Percentiles rank a stretch among this genome's conserved stretches.
phyloP scores from a whole-genome alignment of 2,797 vertebrate genomes.

The Furcifer pardalis region DNA sequence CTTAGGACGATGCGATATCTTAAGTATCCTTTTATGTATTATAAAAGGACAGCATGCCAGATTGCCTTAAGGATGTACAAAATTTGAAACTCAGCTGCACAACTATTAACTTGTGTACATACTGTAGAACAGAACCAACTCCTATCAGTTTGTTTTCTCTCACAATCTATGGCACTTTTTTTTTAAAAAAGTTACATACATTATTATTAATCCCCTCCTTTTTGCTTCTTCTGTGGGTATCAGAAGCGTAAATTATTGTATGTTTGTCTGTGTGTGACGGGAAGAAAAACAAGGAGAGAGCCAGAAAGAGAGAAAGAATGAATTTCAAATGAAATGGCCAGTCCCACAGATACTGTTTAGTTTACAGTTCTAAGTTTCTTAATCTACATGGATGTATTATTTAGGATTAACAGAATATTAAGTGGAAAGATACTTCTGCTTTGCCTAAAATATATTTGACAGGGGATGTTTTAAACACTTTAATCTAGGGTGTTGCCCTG shows the following conservation, averaged over 20 bases:
- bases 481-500: background rate
- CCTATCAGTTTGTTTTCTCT: background rate
- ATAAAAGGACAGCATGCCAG: background rate
- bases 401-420: background rate
- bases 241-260: background rate
- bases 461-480: background rate
- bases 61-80: background rate
- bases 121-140: background rate
- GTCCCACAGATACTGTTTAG: background rate
- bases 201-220: background rate
- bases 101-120: background rate
- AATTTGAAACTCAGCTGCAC: background rate
- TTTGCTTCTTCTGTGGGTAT: background rate
- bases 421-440: background rate
- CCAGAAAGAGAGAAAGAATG: background rate
- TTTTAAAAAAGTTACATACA: slow-evolving; percentile 3
- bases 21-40: no score
- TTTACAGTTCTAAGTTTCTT: background rate
- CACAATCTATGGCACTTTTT: background rate
- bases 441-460: slow-evolving; percentile 5
- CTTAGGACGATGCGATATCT: no score
- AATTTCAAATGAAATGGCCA: background rate
- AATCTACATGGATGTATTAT: fast-evolving
- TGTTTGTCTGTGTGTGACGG: background rate
- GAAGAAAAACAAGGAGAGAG: no score